phyloP scores from a whole-genome alignment of 2,888 invertebrate genomes.

The Rhogogaster chlorosoma region DNA sequence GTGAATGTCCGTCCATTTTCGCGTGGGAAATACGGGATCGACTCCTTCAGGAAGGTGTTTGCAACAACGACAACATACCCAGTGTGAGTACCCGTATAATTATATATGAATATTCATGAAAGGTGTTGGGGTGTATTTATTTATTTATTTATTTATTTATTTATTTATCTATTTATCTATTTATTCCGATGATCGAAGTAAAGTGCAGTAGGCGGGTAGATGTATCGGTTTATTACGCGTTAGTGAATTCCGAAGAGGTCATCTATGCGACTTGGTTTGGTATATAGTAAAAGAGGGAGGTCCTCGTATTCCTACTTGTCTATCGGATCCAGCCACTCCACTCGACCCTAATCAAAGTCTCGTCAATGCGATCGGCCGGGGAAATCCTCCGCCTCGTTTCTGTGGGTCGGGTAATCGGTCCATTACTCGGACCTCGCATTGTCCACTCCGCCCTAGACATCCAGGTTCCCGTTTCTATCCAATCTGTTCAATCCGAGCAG shows the following conservation, averaged over 20 bases:
- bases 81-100: constrained; percentile 89
- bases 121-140: not conserved
- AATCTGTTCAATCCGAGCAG: constrained; percentile 32
- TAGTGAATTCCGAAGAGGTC: not conserved
- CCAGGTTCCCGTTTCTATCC: constrained; percentile 26
- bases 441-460: constrained; percentile 69
- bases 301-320: constrained; percentile 61
- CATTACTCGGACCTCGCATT: constrained; percentile 75
- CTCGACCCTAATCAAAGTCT: constrained; percentile 78
- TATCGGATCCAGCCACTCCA: constrained; percentile 73
- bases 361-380: constrained; percentile 74
- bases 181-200: not conserved
- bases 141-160: not conserved
- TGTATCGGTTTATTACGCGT: constrained; percentile 22
- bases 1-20: constrained; percentile 98
- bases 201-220: not conserved
- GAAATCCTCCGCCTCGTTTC: constrained; percentile 25
- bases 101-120: not conserved
- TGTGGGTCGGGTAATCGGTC: constrained; percentile 76
- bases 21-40: constrained; percentile 99
- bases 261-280: not conserved
- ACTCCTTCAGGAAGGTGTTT: constrained; percentile 95
- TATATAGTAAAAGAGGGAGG: constrained; percentile 49
- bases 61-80: constrained; percentile 98
- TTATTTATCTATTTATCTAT: not conserved